A percentile compares a stretch with the other conserved stretches of the same genome.
Conservation (phyloP, 2,888 invertebrate genomes). For the Trisateles emortualis region DNA sequence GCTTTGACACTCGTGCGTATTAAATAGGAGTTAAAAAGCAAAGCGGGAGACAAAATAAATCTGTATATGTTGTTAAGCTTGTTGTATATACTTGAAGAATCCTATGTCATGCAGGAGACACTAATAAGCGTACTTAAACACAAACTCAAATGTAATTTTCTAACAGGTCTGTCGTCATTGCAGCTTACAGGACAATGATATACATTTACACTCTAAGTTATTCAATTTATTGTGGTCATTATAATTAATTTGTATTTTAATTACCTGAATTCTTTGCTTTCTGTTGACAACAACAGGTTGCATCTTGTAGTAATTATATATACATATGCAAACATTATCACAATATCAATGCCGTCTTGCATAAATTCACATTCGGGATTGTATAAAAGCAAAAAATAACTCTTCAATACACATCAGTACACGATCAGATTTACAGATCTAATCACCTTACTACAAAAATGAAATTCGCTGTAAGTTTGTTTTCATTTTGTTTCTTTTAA, state of each 20-base stretch:
- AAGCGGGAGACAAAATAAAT: too few species aligned
- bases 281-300: conserved; percentile 35
- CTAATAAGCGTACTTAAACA: too few species aligned
- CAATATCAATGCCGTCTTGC: conserved; percentile 68
- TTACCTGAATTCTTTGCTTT: conserved; percentile 20
- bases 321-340: conserved; percentile 59
- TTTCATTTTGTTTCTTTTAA: too few species aligned
- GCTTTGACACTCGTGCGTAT: too few species aligned
- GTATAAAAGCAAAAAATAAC: conserved; percentile 61
- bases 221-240: conserved; percentile 13
- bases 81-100: too few species aligned
- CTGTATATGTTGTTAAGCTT: too few species aligned
- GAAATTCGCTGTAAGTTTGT: conserved; percentile 72
- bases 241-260: conserved; percentile 31
- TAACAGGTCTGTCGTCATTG: background rate
- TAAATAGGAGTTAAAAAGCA: too few species aligned
- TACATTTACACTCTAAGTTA: conserved; percentile 7
- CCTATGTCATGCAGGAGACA: too few species aligned
- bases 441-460: conserved; percentile 50
- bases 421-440: conserved; percentile 35
- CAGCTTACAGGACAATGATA: background rate
- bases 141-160: background rate
- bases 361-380: conserved; percentile 53
- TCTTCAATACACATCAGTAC: conserved; percentile 55
- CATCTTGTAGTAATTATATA: conserved; percentile 54